Evolutionary conservation across 2,113 vertebrate species (phyloP).

Genomic region (Cynopterus brachyotis): DNA sequence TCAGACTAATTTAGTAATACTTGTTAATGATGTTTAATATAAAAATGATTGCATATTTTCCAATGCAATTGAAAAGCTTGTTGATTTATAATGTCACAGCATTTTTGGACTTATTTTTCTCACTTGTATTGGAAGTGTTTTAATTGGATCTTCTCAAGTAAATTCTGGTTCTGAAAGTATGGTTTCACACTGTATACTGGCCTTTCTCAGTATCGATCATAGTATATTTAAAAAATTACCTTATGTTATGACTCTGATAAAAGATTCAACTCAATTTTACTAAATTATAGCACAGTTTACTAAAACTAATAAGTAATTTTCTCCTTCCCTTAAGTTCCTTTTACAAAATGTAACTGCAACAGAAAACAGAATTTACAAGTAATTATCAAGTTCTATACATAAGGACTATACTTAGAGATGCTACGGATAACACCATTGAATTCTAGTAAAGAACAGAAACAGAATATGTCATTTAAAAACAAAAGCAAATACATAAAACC

Average conservation of each 20-base stretch:
- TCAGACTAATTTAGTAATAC: background rate
- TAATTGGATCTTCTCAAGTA: background rate
- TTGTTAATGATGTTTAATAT: background rate
- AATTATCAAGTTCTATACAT: constrained; percentile 37
- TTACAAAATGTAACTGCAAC: background rate
- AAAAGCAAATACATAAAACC: background rate
- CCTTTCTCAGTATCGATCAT: background rate
- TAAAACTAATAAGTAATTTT: constrained; percentile 22
- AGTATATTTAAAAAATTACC: background rate
- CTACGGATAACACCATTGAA: background rate
- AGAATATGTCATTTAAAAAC: background rate
- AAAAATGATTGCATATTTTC: background rate
- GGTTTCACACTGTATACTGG: background rate
- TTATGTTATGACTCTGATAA: background rate
- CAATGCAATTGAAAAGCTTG: background rate
- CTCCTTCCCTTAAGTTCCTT: background rate
- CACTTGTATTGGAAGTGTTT: background rate
- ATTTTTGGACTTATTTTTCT: background rate
- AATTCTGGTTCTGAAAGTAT: background rate
- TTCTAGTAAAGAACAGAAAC: background rate
- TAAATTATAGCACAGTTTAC: background rate
- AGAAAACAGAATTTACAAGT: constrained; percentile 27
- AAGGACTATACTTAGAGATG: background rate
- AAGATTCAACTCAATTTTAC: background rate
- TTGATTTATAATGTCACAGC: background rate